phyloP scores from a whole-genome alignment of 2,888 invertebrate genomes.

The Drosophila flavopinicola region DNA sequence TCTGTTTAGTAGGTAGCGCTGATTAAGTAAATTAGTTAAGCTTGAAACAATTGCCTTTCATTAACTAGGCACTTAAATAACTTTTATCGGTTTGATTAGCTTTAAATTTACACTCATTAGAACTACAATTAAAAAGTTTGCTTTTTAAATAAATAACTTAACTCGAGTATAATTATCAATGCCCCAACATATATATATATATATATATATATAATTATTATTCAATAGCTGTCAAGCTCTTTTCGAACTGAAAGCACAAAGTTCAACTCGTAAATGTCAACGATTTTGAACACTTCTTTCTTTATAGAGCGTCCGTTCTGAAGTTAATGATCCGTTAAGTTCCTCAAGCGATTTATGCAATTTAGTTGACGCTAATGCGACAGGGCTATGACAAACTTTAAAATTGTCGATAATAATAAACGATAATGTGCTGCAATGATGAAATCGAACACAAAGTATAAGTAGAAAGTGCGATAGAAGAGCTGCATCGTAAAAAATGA shows the following conservation, averaged over 20 bases:
- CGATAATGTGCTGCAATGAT: slow-evolving; percentile 41
- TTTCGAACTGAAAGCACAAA: neutral
- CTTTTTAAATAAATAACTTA: too few relatives aligned
- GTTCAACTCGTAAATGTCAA: slow-evolving; percentile 14
- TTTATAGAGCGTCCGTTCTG: slow-evolving; percentile 4
- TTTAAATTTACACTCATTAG: neutral
- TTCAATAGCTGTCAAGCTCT: too few relatives aligned
- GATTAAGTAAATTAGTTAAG: neutral
- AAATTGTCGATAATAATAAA: slow-evolving; percentile 49
- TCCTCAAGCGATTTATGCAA: slow-evolving; percentile 29
- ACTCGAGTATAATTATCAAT: too few relatives aligned
- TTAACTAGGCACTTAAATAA: neutral
- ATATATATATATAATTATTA: too few relatives aligned
- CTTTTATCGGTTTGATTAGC: too few relatives aligned
- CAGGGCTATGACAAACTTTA: slow-evolving; percentile 43
- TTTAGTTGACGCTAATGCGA: slow-evolving; percentile 48
- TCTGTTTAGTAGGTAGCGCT: too few relatives aligned
- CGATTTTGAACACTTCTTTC: neutral
- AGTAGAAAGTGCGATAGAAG: slow-evolving; percentile 6
- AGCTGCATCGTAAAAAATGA: neutral
- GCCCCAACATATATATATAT: too few relatives aligned
- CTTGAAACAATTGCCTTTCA: neutral
- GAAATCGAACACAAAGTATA: slow-evolving; percentile 4
- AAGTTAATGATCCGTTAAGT: slow-evolving; percentile 32
- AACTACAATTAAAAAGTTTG: too few relatives aligned